Conservation (phyloP, 2,888 invertebrate species). For the Euclidia mi region DNA sequence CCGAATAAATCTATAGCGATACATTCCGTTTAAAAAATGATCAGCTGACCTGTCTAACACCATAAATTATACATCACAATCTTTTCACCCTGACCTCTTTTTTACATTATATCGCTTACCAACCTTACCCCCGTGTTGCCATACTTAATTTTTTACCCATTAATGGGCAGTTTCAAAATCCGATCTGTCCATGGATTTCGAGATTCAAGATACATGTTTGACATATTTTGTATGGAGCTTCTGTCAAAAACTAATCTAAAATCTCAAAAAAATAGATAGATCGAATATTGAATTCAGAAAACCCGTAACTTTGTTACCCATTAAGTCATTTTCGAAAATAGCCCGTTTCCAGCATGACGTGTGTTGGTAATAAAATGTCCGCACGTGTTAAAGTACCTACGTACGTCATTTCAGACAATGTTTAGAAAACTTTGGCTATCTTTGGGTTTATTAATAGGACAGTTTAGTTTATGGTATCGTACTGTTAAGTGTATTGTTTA, state of each 20-base stretch:
- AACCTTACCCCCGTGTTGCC: slow-evolving; percentile 16
- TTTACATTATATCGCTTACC: slow-evolving; percentile 1
- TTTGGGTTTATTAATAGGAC: slow-evolving; percentile 23
- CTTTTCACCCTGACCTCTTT: slow-evolving; percentile 4
- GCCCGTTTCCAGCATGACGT: slow-evolving; percentile 40
- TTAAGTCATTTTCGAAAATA: slow-evolving; percentile 41
- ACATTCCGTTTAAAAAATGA: slow-evolving; percentile 1
- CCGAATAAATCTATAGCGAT: slow-evolving; percentile 15
- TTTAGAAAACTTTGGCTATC: slow-evolving; percentile 35
- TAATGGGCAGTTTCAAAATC: too few species aligned
- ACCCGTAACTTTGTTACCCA: too few species aligned
- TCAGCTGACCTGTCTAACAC: not conserved
- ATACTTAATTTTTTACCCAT: too few species aligned
- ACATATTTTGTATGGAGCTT: too few species aligned
- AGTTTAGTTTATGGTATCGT: slow-evolving; percentile 14
- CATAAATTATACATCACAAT: not conserved
- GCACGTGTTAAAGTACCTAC: slow-evolving; percentile 44
- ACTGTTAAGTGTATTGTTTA: slow-evolving; percentile 2
- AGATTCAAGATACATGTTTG: too few species aligned
- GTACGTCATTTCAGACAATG: slow-evolving; percentile 32
- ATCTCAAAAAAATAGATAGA: too few species aligned
- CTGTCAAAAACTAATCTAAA: too few species aligned
- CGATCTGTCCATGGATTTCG: too few species aligned
- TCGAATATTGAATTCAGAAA: too few species aligned
- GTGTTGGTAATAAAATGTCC: slow-evolving; percentile 21